phyloP scores from a whole-genome alignment of 2,888 invertebrate species.

The Cheilosia pagana region DNA sequence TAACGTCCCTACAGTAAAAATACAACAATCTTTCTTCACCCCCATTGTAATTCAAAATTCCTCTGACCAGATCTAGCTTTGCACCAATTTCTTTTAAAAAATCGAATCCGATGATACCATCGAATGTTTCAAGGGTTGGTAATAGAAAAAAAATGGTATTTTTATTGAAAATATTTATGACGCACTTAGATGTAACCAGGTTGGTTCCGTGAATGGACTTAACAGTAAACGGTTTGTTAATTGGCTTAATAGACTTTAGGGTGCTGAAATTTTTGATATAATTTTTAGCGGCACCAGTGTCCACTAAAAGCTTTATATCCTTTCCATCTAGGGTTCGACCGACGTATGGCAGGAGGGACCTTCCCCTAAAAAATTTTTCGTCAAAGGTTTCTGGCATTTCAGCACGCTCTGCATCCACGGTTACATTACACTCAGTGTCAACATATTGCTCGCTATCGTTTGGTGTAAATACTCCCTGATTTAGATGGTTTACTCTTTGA shows the following conservation, averaged over 20 bases:
- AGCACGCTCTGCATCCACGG: neutral
- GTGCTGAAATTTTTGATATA: slow-evolving; percentile 44
- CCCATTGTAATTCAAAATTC: slow-evolving; percentile 30
- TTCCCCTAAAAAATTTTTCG: slow-evolving; percentile 45
- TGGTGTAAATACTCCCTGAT: neutral
- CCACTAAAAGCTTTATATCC: slow-evolving; percentile 45
- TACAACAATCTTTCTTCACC: slow-evolving; percentile 37
- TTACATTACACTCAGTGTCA: neutral
- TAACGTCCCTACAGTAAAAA: slow-evolving; percentile 12
- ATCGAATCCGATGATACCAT: slow-evolving; percentile 66
- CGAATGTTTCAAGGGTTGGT: slow-evolving; percentile 50
- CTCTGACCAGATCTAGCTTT: slow-evolving; percentile 44
- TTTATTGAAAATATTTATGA: slow-evolving; percentile 50
- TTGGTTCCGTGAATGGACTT: slow-evolving; percentile 21
- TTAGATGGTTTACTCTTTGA: neutral
- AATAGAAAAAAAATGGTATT: slow-evolving; percentile 63
- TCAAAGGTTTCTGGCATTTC: neutral
- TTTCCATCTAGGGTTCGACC: slow-evolving; percentile 29
- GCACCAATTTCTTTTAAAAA: slow-evolving; percentile 52
- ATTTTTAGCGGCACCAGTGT: slow-evolving; percentile 52
- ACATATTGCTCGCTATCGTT: neutral
- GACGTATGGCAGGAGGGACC: slow-evolving; percentile 37
- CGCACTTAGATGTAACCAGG: neutral
- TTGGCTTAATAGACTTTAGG: slow-evolving; percentile 44
- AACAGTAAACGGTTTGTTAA: slow-evolving; percentile 12